Percentiles rank a stretch among this genome's conserved stretches.
Evolutionary conservation across 2,888 invertebrate species (phyloP).

Genomic region (Dicycla oo): DNA sequence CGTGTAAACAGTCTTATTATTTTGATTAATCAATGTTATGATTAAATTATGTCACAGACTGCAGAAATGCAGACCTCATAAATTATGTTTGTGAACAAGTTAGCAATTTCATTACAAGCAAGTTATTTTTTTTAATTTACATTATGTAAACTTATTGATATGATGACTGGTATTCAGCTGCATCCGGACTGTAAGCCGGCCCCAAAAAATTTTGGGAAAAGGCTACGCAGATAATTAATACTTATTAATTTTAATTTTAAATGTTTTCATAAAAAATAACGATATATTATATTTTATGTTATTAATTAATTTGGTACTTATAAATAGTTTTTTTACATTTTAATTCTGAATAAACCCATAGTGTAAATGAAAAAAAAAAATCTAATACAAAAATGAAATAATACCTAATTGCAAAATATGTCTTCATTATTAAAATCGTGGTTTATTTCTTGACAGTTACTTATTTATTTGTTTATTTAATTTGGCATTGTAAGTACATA

Average conservation of each 20-base stretch:
- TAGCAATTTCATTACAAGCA: neutral
- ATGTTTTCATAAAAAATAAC: neutral
- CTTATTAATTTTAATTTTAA: neutral
- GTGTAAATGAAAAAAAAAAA: too few relatives aligned
- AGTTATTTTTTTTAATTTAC: neutral
- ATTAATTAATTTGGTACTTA: too few relatives aligned
- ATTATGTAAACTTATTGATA: neutral
- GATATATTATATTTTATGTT: too few relatives aligned
- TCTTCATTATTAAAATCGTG: neutral
- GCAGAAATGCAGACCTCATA: neutral
- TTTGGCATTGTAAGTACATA: neutral
- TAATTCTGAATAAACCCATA: too few relatives aligned
- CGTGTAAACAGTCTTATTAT: conserved; percentile 48
- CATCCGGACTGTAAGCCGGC: too few relatives aligned
- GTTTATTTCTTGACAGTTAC: neutral
- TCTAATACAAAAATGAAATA: neutral
- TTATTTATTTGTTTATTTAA: neutral
- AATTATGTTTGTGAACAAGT: neutral
- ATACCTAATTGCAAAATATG: neutral
- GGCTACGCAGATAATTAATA: too few relatives aligned
- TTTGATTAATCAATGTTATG: conserved; percentile 44
- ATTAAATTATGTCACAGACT: conserved; percentile 17
- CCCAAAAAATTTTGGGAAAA: too few relatives aligned
- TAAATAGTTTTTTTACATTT: too few relatives aligned
- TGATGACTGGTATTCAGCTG: too few relatives aligned